Evolutionary conservation across 2,113 vertebrate species (phyloP).

Genomic region (Herpailurus yagouaroundi): DNA sequence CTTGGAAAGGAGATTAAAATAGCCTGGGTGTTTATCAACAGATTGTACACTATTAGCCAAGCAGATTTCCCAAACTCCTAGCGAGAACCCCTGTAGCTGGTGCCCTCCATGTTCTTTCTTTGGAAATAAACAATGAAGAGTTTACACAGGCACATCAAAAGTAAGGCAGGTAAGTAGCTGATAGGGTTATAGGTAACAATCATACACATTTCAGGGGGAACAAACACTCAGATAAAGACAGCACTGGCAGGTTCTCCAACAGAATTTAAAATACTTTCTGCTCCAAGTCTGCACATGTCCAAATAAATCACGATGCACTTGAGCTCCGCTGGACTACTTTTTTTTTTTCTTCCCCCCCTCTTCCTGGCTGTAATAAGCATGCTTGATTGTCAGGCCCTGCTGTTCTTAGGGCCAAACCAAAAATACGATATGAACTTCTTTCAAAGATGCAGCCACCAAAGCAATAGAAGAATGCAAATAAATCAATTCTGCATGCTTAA

Average conservation of each 20-base stretch:
- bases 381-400: conserved; percentile 81
- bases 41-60: conserved; percentile 73
- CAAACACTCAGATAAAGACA: conserved; percentile 45
- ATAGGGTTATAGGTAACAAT: neutral
- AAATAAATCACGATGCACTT: conserved; percentile 79
- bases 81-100: neutral
- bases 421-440: conserved; percentile 81
- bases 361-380: conserved; percentile 77
- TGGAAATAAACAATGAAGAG: conserved; percentile 50
- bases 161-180: conserved; percentile 22
- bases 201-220: conserved; percentile 13
- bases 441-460: conserved; percentile 79
- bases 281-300: conserved; percentile 82
- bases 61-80: conserved; percentile 60
- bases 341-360: conserved; percentile 41
- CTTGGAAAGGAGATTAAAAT: conserved; percentile 70
- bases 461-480: conserved; percentile 85
- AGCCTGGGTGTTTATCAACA: conserved; percentile 69
- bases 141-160: neutral
- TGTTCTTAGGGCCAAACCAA: conserved; percentile 83
- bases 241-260: conserved; percentile 7
- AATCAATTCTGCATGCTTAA: conserved; percentile 86
- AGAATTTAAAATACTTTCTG: conserved; percentile 74
- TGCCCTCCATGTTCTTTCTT: conserved; percentile 47
- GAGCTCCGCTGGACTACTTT: conserved; percentile 46